Evolutionary conservation across 2,113 vertebrate species (phyloP).

Genomic region (Odocoileus hemionus): DNA sequence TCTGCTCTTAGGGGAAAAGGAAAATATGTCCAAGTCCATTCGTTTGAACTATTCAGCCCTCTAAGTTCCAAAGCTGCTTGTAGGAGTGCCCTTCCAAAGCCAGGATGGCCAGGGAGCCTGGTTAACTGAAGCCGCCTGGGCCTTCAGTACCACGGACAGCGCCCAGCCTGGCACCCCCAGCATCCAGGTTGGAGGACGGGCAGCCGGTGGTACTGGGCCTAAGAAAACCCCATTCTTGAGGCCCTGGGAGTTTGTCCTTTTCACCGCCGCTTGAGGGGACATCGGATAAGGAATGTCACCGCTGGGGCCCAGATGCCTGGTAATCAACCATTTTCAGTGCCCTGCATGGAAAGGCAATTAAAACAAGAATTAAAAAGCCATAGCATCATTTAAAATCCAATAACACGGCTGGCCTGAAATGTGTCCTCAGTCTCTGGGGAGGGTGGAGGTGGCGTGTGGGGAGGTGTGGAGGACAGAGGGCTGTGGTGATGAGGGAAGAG

Average conservation of each 20-base stretch:
- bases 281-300: constrained; percentile 24
- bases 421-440: constrained; percentile 43
- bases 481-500: background rate
- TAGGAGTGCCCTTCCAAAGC: background rate
- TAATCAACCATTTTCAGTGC: constrained; percentile 56
- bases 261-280: background rate
- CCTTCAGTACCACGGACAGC: constrained; percentile 54
- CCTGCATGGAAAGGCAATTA: constrained; percentile 65
- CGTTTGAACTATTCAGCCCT: constrained; percentile 39
- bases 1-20: background rate
- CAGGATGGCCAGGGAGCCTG: background rate
- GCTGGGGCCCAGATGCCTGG: constrained; percentile 21
- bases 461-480: background rate
- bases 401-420: constrained; percentile 53
- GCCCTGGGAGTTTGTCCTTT: background rate
- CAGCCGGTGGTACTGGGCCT: accelerated
- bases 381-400: constrained; percentile 67
- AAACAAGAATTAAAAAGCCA: constrained; percentile 68
- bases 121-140: background rate
- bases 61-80: background rate
- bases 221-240: background rate
- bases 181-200: background rate
- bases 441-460: background rate
- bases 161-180: accelerated
- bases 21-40: constrained; percentile 1